These are phyloP conservation scores for Plestiodon gilberti DNA, from an alignment of 2,113 vertebrate species.

Conservation along the genomic window DNA sequence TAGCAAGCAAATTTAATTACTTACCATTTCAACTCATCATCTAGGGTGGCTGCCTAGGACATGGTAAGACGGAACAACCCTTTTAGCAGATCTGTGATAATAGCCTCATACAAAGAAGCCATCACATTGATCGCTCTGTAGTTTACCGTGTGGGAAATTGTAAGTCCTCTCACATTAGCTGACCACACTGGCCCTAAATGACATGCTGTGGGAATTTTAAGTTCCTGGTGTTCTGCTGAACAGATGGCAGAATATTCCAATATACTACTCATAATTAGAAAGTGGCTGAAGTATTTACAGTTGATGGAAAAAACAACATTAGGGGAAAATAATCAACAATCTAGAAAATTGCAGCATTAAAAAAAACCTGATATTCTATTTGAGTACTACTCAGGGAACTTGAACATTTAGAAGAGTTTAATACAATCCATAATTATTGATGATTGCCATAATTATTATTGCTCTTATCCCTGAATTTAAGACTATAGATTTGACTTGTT, in stretches of 20 bases:
- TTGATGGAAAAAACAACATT: not conserved
- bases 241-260: not conserved
- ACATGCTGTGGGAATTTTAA: slow-evolving; percentile 9
- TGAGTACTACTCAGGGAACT: not conserved
- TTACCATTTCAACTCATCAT: not conserved
- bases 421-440: not conserved
- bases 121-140: not conserved
- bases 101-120: not conserved
- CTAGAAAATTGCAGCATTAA: slow-evolving; percentile 19
- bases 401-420: not conserved
- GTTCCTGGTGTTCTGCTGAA: not conserved
- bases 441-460: not conserved
- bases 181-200: not conserved
- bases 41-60: not conserved
- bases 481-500: not conserved
- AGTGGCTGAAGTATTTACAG: slow-evolving; percentile 1
- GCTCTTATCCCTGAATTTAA: not conserved
- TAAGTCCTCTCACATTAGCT: not conserved
- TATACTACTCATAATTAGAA: not conserved
- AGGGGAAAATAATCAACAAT: not conserved
- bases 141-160: not conserved
- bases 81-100: not conserved
- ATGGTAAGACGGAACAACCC: not conserved
- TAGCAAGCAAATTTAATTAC: not conserved
- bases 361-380: not conserved